These are phyloP conservation scores for Xestia c-nigrum DNA, from an alignment of 2,888 invertebrate species.

Conservation along the genomic window DNA sequence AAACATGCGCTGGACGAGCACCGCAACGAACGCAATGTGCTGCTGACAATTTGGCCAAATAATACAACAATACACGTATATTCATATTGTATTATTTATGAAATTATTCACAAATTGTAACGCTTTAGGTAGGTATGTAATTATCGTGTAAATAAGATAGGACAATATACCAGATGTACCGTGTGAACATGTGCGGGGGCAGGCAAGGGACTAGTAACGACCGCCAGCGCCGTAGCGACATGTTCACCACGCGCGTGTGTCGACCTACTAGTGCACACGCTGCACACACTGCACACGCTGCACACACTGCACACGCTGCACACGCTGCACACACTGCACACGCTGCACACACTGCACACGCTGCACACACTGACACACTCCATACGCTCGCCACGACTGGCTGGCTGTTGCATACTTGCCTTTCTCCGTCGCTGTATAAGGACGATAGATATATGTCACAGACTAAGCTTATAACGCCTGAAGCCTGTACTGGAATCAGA, in stretches of 20 bases:
- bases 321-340: not conserved
- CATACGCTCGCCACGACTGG: not conserved
- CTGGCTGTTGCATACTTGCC: not conserved
- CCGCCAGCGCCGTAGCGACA: too few species aligned
- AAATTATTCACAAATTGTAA: constrained; percentile 71
- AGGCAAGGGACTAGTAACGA: not conserved
- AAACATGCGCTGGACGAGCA: constrained; percentile 21
- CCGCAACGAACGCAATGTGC: constrained; percentile 15
- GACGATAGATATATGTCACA: not conserved
- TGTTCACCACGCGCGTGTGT: not conserved
- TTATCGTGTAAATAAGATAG: constrained; percentile 61
- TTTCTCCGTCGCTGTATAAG: not conserved
- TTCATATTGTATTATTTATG: constrained; percentile 51
- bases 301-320: too few species aligned
- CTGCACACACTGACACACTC: not conserved
- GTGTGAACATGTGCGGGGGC: constrained; percentile 1
- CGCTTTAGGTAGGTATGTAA: constrained; percentile 71
- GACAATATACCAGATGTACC: constrained; percentile 27
- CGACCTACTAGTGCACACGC: not conserved
- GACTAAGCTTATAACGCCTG: not conserved
- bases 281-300: not conserved
- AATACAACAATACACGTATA: constrained; percentile 53
- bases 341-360: not conserved
- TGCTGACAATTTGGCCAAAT: constrained; percentile 61
- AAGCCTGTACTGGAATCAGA: constrained; percentile 18